A percentile compares a stretch with the other conserved stretches of the same genome.
Conservation (phyloP, 2,797 vertebrate species). For the Oryzias dopingdopingensis region DNA sequence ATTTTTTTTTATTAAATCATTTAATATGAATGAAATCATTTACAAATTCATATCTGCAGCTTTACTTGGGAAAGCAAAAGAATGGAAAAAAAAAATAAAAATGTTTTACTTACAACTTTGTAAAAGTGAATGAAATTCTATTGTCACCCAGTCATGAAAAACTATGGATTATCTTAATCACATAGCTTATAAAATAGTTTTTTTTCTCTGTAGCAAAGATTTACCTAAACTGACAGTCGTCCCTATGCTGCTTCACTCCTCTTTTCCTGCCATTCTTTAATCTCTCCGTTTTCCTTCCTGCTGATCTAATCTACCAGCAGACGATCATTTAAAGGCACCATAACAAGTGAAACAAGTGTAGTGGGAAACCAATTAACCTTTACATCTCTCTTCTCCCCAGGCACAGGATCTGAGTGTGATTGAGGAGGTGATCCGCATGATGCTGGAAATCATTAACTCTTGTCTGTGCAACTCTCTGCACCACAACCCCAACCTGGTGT, state of each 20-base stretch:
- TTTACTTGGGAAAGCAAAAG: no score
- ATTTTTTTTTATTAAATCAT: no score
- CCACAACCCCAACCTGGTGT: slow-evolving; percentile 97
- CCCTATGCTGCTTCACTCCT: slow-evolving; percentile 6
- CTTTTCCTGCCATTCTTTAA: slow-evolving; percentile 2
- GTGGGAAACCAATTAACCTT: slow-evolving; percentile 73
- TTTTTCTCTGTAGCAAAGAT: slow-evolving; percentile 33
- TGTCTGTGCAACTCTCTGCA: slow-evolving; percentile 94
- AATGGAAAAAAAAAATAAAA: no score
- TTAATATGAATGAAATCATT: no score
- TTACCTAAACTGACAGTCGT: slow-evolving; percentile 30
- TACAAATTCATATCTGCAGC: no score
- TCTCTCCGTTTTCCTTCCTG: slow-evolving; percentile 16
- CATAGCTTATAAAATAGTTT: slow-evolving; percentile 38
- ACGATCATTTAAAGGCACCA: slow-evolving; percentile 54
- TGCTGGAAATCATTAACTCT: slow-evolving; percentile 98
- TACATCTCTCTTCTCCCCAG: slow-evolving; percentile 71
- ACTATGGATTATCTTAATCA: slow-evolving; percentile 33
- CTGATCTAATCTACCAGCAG: slow-evolving; percentile 44
- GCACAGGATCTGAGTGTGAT: slow-evolving; percentile 96
- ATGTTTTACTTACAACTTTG: no score
- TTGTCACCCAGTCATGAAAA: slow-evolving; percentile 29
- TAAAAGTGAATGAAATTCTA: background rate
- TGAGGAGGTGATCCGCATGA: slow-evolving; percentile 98
- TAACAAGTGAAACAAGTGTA: slow-evolving; percentile 61